Base-by-base conservation (phyloP, 2,797 vertebrate genomes). In the Gymnopithys bicolor region DNA sequence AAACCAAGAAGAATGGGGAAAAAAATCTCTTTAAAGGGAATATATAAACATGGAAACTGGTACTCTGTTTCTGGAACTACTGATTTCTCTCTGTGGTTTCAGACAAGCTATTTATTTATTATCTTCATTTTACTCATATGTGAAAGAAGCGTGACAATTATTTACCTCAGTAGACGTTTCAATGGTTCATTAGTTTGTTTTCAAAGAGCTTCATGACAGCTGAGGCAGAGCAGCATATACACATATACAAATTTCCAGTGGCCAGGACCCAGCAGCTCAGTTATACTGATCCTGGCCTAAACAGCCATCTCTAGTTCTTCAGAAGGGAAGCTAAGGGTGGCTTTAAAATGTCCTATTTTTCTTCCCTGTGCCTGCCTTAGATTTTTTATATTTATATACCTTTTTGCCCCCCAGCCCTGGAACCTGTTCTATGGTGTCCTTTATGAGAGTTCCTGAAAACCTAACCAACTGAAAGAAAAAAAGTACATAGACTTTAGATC, bases 71-170 rank as follows among this genome's bases (percentile, higher is more conserved):
- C 75, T 95, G 79, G 27, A 91, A 56, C 68, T 80, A 70, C 49
- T 71, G 79, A 48, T 60, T 89, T 78, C 45, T 67, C 41, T 60
- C 24, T 53, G 49, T 68, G 52, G 30, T 53, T 94, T 87, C 62
- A 78, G 70, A 86, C 5, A 24, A 78, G 37, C 39, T 84, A 19
- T 81, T 91, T 93, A 53, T 80, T 80, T 77, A 28, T 35, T 64
- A 17, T 69, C 68, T 89, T 80, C 91, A 85, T 94, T 94, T 94
- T 93, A 94, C 58, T 78, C 53, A 58, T 75, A 58, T 68, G 79
- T 46, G 55, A 86, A 93, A 89, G 73, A 83, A 68, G 28, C 52
- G 56, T 68, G 62, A 71, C 81, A 91, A 74, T 89, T 87, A 75
- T 93, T 96, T 94, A 91, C 69, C 46, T 84, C 35, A 28, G 1